Conservation (phyloP, 1,140 invertebrate species). For the Frieseomelitta varia region DNA sequence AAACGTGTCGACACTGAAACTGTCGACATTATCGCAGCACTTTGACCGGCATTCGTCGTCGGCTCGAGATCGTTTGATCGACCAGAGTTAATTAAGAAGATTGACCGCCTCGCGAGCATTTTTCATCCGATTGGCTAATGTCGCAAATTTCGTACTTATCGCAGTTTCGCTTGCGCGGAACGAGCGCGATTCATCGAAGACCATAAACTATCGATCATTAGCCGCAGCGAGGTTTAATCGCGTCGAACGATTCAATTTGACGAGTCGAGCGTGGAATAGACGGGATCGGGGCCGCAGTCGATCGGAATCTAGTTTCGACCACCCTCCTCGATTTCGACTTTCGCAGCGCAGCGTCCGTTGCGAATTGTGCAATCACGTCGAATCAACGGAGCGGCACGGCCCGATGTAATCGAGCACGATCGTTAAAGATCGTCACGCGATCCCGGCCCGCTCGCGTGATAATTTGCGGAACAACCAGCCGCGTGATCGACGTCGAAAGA, state of each 20-base stretch:
- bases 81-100: neutral
- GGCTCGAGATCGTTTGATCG: neutral
- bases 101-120: neutral
- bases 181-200: neutral
- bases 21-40: no score
- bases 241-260: conserved; percentile 45
- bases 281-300: neutral
- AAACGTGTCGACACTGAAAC: no score
- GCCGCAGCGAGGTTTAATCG: conserved; percentile 20
- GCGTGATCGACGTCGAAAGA: neutral
- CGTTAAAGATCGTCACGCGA: conserved; percentile 33
- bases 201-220: conserved; percentile 15
- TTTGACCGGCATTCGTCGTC: neutral
- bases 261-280: conserved; percentile 18
- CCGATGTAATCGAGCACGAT: conserved; percentile 12
- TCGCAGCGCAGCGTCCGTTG: conserved; percentile 5
- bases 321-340: conserved; percentile 29
- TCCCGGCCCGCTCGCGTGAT: neutral
- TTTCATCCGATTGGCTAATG: neutral
- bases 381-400: conserved; percentile 13
- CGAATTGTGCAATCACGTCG: conserved; percentile 25
- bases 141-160: neutral
- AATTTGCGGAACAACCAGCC: neutral
- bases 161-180: neutral
- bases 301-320: conserved; percentile 27